Evolutionary conservation across 2,113 vertebrate species (phyloP).

Genomic region (Sylvicapra grimmia): DNA sequence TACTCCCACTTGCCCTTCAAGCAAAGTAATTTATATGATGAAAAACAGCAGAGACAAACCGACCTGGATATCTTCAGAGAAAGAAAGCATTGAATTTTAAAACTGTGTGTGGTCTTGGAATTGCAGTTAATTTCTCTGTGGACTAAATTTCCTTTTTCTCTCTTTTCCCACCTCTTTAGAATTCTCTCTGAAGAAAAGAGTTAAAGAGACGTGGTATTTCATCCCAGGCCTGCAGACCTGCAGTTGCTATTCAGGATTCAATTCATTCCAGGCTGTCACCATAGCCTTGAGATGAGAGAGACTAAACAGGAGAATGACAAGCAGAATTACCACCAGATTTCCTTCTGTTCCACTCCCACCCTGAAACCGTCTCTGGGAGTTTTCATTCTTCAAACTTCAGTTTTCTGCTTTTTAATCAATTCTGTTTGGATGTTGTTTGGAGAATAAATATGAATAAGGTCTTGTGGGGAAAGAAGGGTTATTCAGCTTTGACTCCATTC

Average conservation of each 20-base stretch:
- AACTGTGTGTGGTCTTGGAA: neutral
- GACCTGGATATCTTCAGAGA: neutral
- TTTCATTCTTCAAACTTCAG: neutral
- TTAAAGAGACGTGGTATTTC: neutral
- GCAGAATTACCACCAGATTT: neutral
- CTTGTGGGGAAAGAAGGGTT: neutral
- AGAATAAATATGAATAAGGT: neutral
- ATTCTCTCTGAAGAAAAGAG: neutral
- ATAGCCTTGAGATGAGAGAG: neutral
- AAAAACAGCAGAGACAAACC: slow-evolving; percentile 17
- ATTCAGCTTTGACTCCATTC: neutral
- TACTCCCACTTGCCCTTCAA: slow-evolving; percentile 48
- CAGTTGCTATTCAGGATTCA: neutral
- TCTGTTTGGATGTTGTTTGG: neutral
- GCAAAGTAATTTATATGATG: slow-evolving; percentile 27
- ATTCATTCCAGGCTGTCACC: neutral
- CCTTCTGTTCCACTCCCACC: neutral
- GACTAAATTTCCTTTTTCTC: neutral
- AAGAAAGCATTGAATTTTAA: slow-evolving; percentile 39
- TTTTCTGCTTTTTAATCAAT: neutral
- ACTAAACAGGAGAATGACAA: neutral
- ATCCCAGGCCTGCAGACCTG: neutral
- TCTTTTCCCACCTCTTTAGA: neutral
- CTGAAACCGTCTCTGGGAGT: neutral
- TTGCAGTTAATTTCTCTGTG: neutral